phyloP scores from a whole-genome alignment of 2,113 vertebrate species.

The Sapayoa aenigma region DNA sequence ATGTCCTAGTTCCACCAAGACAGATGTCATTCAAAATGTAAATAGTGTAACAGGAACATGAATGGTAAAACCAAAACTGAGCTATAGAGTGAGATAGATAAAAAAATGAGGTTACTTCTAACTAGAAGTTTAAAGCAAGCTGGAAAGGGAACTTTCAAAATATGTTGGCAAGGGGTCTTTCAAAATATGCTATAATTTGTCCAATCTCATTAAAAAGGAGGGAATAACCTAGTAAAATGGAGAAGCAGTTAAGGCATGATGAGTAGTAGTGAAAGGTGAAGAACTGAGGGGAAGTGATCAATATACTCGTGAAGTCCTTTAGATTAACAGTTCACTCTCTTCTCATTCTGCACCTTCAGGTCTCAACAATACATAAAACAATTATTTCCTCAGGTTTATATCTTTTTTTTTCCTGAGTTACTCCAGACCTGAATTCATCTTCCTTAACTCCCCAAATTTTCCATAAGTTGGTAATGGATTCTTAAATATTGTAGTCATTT shows the following conservation, averaged over 20 bases:
- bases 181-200: background rate
- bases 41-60: background rate
- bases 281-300: background rate
- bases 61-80: background rate
- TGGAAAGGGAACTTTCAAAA: background rate
- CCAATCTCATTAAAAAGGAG: background rate
- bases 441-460: background rate
- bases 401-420: background rate
- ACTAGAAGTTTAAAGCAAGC: background rate
- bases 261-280: background rate
- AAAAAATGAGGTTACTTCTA: background rate
- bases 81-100: background rate
- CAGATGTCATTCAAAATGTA: background rate
- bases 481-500: background rate
- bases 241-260: background rate
- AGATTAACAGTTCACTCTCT: background rate
- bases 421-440: background rate
- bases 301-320: background rate
- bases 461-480: background rate
- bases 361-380: background rate
- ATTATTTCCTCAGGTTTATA: background rate
- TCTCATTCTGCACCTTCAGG: background rate
- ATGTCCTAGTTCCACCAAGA: background rate
- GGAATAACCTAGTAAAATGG: background rate
- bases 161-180: background rate